phyloP scores from a whole-genome alignment of 2,888 invertebrate species.

The Eupithecia dodoneata region DNA sequence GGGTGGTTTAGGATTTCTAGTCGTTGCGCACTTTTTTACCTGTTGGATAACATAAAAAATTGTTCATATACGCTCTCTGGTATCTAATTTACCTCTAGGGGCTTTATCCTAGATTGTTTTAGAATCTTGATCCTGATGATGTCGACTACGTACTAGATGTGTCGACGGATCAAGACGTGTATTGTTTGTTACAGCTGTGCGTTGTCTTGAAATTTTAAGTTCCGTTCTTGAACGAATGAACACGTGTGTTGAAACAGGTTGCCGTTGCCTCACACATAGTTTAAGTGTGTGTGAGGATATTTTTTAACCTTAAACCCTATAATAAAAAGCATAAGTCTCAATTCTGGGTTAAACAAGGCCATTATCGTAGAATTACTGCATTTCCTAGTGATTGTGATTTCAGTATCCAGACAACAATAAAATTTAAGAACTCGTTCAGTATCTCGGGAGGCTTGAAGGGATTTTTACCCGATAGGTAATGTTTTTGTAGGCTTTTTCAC shows the following conservation, averaged over 20 bases:
- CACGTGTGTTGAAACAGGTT: no score
- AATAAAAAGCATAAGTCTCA: slow-evolving; percentile 23
- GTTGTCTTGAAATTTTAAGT: no score
- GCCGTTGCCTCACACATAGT: no score
- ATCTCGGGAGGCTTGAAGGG: background rate
- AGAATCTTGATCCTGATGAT: no score
- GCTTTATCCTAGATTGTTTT: no score
- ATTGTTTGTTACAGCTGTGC: no score
- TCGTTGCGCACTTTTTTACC: no score
- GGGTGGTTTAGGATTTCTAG: no score
- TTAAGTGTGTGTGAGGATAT: background rate
- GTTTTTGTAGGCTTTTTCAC: background rate
- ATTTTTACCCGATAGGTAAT: slow-evolving; percentile 5
- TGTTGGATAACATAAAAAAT: no score
- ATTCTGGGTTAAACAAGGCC: slow-evolving; percentile 27
- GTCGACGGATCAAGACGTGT: no score
- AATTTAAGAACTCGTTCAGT: slow-evolving; percentile 25
- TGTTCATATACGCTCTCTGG: background rate
- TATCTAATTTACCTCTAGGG: background rate
- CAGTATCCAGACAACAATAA: slow-evolving; percentile 27
- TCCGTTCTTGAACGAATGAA: no score
- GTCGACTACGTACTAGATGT: no score
- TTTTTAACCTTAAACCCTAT: background rate
- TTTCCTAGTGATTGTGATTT: slow-evolving; percentile 22
- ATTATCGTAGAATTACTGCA: slow-evolving; percentile 30